Percentiles rank a stretch among this genome's conserved stretches.
Conservation (phyloP, 2,888 invertebrate genomes). For the Meloe dianella region DNA sequence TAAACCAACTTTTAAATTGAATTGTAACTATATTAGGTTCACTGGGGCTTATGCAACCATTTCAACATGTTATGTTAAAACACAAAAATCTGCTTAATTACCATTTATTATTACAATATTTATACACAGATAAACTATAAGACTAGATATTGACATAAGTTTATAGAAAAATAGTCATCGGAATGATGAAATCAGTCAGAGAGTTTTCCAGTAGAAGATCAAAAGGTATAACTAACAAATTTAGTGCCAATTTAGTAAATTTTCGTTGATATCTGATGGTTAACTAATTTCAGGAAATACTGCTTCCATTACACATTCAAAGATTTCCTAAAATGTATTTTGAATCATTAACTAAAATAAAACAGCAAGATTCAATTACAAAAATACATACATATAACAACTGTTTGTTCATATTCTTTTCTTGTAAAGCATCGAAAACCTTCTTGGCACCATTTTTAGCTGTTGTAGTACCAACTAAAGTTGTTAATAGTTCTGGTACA, state of each 20-base stretch:
- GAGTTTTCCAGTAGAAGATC: neutral
- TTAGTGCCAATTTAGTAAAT: constrained; percentile 7
- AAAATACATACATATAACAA: constrained; percentile 80
- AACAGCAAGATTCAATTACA: neutral
- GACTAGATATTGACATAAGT: neutral
- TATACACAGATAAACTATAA: neutral
- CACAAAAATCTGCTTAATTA: neutral
- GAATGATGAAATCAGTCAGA: neutral
- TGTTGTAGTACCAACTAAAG: constrained; percentile 84
- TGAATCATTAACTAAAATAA: constrained; percentile 19
- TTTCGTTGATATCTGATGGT: constrained; percentile 16
- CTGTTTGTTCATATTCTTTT: constrained; percentile 86
- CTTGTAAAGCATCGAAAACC: constrained; percentile 85
- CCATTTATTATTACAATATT: neutral
- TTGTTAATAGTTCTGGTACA: constrained; percentile 79
- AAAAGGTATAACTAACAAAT: neutral
- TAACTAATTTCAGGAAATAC: constrained; percentile 62
- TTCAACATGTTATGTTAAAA: neutral
- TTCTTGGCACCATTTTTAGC: constrained; percentile 84
- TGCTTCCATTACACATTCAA: constrained; percentile 62
- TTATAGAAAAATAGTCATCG: neutral
- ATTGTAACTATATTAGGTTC: too few relatives aligned
- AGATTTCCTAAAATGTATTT: constrained; percentile 61
- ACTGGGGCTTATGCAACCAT: neutral
- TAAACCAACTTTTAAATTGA: too few relatives aligned